Evolutionary conservation across 2,113 vertebrate genomes (phyloP).

Genomic region (Campylomormyrus numenius): DNA sequence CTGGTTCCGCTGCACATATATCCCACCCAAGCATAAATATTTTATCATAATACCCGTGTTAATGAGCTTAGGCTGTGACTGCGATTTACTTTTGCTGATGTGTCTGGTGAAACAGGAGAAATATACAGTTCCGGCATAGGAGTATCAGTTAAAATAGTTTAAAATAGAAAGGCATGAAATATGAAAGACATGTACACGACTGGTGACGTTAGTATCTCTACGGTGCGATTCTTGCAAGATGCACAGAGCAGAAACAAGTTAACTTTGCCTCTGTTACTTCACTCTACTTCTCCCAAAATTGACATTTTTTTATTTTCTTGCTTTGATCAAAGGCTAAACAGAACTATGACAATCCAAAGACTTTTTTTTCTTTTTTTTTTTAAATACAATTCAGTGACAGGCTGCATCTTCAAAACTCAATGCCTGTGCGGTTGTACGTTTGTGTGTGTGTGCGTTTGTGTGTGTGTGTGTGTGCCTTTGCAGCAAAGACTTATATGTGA

Average conservation of each 20-base stretch:
- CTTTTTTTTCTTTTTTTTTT: slow-evolving; percentile 34
- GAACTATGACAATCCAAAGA: slow-evolving; percentile 52
- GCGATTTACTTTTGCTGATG: not conserved
- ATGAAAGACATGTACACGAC: slow-evolving; percentile 40
- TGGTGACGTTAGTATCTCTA: slow-evolving; percentile 27
- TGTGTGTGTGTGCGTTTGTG: not conserved
- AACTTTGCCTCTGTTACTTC: slow-evolving; percentile 66
- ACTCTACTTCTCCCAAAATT: slow-evolving; percentile 57
- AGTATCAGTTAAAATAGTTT: slow-evolving; percentile 42
- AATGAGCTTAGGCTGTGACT: not conserved
- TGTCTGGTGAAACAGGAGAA: not conserved
- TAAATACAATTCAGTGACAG: slow-evolving; percentile 61
- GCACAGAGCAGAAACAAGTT: slow-evolving; percentile 56
- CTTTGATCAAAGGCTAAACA: slow-evolving; percentile 67
- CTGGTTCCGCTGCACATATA: not conserved
- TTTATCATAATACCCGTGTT: not conserved
- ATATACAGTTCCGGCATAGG: not conserved
- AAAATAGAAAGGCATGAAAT: slow-evolving; percentile 31
- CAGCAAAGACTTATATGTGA: not conserved
- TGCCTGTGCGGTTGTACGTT: slow-evolving; percentile 35
- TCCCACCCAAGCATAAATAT: slow-evolving; percentile 3
- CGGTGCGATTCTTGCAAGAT: slow-evolving; percentile 62
- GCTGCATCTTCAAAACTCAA: slow-evolving; percentile 52
- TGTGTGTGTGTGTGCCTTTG: slow-evolving; percentile 12
- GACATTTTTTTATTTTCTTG: slow-evolving; percentile 48